Evolutionary conservation across 1,140 invertebrate genomes (phyloP), one percentile per base, ranked within the genome.

Genomic region (Pseudobourletiella spinata): DNA sequence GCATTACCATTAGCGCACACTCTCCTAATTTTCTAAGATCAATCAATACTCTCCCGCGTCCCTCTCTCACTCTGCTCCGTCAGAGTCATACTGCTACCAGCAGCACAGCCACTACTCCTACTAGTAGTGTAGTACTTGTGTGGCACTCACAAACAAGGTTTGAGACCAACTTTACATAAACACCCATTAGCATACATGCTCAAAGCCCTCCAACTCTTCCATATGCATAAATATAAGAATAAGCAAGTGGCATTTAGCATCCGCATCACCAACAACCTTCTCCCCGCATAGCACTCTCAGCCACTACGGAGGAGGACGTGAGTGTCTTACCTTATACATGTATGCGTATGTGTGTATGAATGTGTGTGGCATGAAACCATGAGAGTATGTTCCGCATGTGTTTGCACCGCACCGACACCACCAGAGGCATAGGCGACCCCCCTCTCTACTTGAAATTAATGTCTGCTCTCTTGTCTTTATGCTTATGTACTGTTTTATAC

Each of bases 21-120:
- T 62, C 60, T 62, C 52, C 52, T 62, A 62, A 62, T 62, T 62
- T 62, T 62, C 60, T 62, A 62, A 62, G 52, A 62, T 62, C 60
- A 62, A 62, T 62, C 60, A 62, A 62, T 62, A 62, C 22, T 52
- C 32, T 51, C 20, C 22, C 46, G 15, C 46, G 18, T 57, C 56
- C 26, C 24, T 57, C 56, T 43, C 56, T 57, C 32, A 8, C 56
- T 57, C 54, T 22, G 11, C 54, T 35, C 24, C 32, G 32, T 39
- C 32, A 39, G 32, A 39, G 32, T 39, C 32, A 39, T 39, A 39
- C 32, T 11, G 32, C n/a, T 39, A 39, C n/a, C n/a, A n/a, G n/a
- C n/a, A n/a, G n/a, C n/a, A n/a, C n/a, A n/a, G n/a, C n/a, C n/a
- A n/a, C n/a, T n/a, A n/a, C n/a, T n/a, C n/a, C n/a, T n/a, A n/a